Evolutionary conservation across 2,888 invertebrate genomes (phyloP), one percentile per base, ranked within the genome.

Genomic region (Caenorhabditis sp.): DNA sequence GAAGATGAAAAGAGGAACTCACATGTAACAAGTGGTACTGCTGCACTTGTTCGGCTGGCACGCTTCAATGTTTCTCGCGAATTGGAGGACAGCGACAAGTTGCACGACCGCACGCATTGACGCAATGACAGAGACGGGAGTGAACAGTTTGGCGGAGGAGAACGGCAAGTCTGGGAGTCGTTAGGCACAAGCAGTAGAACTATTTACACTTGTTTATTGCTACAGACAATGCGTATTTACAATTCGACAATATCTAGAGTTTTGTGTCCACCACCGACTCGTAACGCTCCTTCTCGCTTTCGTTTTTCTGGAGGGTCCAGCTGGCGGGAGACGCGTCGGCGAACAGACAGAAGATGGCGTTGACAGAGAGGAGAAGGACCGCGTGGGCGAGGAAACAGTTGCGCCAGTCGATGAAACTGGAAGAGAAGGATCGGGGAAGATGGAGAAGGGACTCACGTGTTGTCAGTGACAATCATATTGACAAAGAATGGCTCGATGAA

Each of bases 401-500:
- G 13, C 79, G 59, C 81, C 81, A 81, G 61, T 79, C 79, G 35
- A 46, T 24, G 56, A 72, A 66, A 46, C 79, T 79, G 72, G 37
- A 79, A 32, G 2, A 4, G 22, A n/a, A n/a, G n/a, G n/a, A n/a
- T n/a, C n/a, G n/a, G n/a, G n/a, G n/a, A n/a, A n/a, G 50, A 39
- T 20, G 9, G 27, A 17, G n/a, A 20, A 45, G 26, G 2, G 22
- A 66, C 80, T 73, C 24, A 79, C 81, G 73, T 59, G 43, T 77
- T 61, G 15, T 81, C 79, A 2, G 58, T 66, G 4, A 81, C 63
- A 37, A 81, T 78, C 50, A 70, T 52, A 15, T 78, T 79, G 8
- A 79, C 78, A 20, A 81, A 74, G 50, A 81, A 81, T 8, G 81
- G 81, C 32, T 81, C 81, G 41, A 79, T 70, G 26, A 81, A 75